These are phyloP conservation scores for Eulemur mongoz DNA, from an alignment of 2,797 vertebrate genomes.

Conservation along the genomic window DNA sequence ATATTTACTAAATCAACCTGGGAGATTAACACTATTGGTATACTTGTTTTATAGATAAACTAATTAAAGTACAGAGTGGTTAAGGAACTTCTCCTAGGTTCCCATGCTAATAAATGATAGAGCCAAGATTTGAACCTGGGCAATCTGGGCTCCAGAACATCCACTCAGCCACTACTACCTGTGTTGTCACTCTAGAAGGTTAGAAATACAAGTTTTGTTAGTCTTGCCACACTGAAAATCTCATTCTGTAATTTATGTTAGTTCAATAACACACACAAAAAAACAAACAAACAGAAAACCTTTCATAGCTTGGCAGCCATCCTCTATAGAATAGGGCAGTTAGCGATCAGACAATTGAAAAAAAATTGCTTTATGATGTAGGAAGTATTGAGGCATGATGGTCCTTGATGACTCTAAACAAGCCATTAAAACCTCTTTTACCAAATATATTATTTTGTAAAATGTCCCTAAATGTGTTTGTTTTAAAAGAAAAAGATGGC, in stretches of 20 bases:
- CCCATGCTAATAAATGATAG: constrained; percentile 22
- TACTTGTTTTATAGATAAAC: background rate
- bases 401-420: constrained; percentile 27
- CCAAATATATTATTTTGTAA: constrained; percentile 32
- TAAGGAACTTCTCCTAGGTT: background rate
- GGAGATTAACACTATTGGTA: background rate
- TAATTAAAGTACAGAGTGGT: background rate
- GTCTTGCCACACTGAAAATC: background rate
- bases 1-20: background rate
- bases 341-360: background rate
- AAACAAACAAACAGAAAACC: background rate
- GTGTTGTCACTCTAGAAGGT: background rate
- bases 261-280: background rate
- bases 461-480: background rate
- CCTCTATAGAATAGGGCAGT: background rate
- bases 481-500: background rate
- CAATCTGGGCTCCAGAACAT: background rate
- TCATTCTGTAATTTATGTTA: background rate
- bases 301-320: background rate
- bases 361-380: background rate
- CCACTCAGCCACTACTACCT: background rate
- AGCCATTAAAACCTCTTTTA: background rate
- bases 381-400: background rate
- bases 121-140: background rate
- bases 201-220: background rate